Conservation (phyloP, 2,888 invertebrate genomes). For the Heliconius ismenius region DNA sequence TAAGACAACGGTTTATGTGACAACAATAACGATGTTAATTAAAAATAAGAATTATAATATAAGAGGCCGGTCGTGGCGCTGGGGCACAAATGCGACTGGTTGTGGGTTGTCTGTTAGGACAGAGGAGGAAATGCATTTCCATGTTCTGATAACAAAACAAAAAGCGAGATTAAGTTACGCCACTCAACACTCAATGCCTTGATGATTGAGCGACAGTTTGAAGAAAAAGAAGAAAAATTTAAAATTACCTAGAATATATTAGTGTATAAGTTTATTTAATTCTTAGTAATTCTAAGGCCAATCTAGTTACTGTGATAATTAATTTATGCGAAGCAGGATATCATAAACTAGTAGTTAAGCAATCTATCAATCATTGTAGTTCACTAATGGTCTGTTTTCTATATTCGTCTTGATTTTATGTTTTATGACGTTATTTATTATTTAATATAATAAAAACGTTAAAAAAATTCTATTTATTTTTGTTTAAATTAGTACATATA, state of each 20-base stretch:
- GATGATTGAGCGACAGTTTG: too few relatives aligned
- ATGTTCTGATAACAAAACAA: too few relatives aligned
- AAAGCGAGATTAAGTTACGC: too few relatives aligned
- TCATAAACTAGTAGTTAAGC: neutral
- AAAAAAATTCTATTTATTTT: neutral
- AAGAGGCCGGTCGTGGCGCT: neutral
- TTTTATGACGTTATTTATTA: neutral
- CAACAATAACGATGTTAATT: neutral
- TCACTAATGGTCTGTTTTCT: neutral
- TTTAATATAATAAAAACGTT: too few relatives aligned
- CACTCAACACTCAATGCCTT: too few relatives aligned
- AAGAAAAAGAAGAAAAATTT: too few relatives aligned
- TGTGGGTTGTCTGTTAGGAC: too few relatives aligned
- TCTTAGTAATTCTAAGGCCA: neutral
- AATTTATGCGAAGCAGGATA: slow-evolving; percentile 15
- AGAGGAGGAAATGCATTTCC: too few relatives aligned
- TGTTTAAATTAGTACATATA: neutral
- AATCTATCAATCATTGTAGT: slow-evolving; percentile 3
- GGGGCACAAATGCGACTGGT: too few relatives aligned
- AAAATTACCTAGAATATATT: too few relatives aligned
- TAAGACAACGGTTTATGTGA: neutral
- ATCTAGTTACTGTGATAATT: neutral
- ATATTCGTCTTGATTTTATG: neutral
- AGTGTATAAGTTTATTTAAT: neutral
- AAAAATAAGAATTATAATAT: neutral